These are phyloP conservation scores for Cisticola juncidis DNA, from an alignment of 2,113 vertebrate genomes.

Conservation along the genomic window DNA sequence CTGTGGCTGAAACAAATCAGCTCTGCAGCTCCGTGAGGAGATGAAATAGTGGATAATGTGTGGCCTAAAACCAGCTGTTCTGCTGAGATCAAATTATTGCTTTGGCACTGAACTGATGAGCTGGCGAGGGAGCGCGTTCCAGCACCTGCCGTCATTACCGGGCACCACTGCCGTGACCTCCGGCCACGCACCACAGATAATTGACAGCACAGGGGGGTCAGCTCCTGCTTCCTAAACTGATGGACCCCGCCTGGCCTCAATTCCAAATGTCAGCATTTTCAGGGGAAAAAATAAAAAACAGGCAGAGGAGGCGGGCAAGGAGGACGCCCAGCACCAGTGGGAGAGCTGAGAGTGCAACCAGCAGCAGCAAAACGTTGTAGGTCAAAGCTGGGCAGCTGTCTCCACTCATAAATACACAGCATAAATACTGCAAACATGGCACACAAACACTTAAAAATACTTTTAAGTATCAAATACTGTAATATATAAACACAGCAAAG, in stretches of 20 bases:
- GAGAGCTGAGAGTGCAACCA: not conserved
- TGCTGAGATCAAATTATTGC: conserved; percentile 34
- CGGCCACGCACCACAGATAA: conserved; percentile 30
- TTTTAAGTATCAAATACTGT: too few relatives aligned
- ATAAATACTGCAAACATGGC: not conserved
- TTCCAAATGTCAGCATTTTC: conserved; percentile 23
- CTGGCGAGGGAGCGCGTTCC: not conserved
- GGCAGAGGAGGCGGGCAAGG: not conserved
- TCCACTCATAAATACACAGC: not conserved
- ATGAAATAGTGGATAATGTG: conserved; percentile 35
- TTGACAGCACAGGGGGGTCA: conserved; percentile 18
- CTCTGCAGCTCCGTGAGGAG: conserved; percentile 15
- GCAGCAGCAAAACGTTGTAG: not conserved
- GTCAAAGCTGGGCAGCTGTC: not conserved
- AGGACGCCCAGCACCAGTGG: not conserved
- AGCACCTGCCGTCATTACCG: not conserved
- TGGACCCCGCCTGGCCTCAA: conserved; percentile 46
- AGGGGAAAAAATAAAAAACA: not conserved
- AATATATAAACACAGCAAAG: not conserved
- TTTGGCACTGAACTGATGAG: conserved; percentile 30
- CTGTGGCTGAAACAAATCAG: conserved; percentile 41
- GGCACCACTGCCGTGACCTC: not conserved
- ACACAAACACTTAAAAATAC: too few relatives aligned
- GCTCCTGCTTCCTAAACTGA: conserved; percentile 11
- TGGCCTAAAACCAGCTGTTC: conserved; percentile 52